Evolutionary conservation across 2,888 invertebrate genomes (phyloP), one percentile per base, ranked within the genome.

Genomic region (Limnephilus rhombicus): DNA sequence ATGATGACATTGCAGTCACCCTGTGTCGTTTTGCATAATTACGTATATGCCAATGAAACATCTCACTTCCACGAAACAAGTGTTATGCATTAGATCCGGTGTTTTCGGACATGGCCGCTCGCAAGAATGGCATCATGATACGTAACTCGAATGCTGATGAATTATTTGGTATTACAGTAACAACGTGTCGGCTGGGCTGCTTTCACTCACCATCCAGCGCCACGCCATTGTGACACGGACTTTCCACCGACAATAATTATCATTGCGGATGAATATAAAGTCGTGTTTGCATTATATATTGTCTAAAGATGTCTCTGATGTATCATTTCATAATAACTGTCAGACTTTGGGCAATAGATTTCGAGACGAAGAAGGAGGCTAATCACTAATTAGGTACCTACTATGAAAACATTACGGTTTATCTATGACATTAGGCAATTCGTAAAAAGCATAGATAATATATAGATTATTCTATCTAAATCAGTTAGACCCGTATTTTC

Each of bases 41-140:
- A 34, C 68, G n/a, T 68, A n/a, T 68, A 68, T 68, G 24, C 68
- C 68, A 68, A n/a, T 68, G 68, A 68, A 68, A 68, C 68, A 68
- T 83, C 82, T 34, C 83, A 83, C 83, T 37, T 34, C 83, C 83
- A 34, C 83, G 83, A 37, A 41, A 83, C 11, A 41, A 31, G 37
- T 83, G 68, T 68, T 68, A 68, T 68, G 68, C 68, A 68, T 83
- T 83, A 83, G 83, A 53, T 45, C 41, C 45, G 86, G 13, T 53
- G 31, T 88, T 41, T 68, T 68, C 68, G 68, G 80, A 80, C 68
- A 31, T 53, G 68, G 87, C 53, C 87, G 88, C 29, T 24, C 88
- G 31, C 94, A 94, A 94, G 68, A 94, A 94, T 95, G 95, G 95
- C 92, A 86, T 85, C 92, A 90, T 82, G 29, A 34, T 18, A 91